Evolutionary conservation across 2,797 vertebrate genomes (phyloP).

Genomic region (Pelochelys cantorii): DNA sequence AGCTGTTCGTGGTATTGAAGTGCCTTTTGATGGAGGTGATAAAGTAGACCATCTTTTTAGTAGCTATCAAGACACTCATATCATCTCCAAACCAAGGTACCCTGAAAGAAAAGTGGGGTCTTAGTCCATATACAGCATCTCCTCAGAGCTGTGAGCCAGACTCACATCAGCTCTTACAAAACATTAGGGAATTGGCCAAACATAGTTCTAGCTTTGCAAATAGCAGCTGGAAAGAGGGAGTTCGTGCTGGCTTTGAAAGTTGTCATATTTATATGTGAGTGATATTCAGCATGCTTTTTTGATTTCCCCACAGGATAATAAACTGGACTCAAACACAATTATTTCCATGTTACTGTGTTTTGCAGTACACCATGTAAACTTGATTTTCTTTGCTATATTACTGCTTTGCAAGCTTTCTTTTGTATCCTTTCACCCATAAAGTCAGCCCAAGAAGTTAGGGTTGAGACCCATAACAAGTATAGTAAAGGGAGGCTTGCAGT

Average conservation of each 20-base stretch:
- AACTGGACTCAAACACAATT: background rate
- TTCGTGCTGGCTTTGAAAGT: constrained; percentile 41
- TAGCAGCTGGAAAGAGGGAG: constrained; percentile 62
- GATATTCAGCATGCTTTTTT: background rate
- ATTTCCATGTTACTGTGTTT: constrained; percentile 15
- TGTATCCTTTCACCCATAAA: background rate
- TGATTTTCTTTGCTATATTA: background rate
- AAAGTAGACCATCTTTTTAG: background rate
- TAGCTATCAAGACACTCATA: background rate
- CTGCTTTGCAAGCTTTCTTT: background rate
- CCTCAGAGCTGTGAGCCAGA: constrained; percentile 47
- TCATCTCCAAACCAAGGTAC: constrained; percentile 21
- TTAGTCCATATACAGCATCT: background rate
- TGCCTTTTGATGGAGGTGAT: background rate
- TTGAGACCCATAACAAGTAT: background rate
- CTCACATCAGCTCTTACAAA: constrained; percentile 62
- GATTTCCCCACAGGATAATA: background rate
- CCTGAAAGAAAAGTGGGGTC: constrained; percentile 1
- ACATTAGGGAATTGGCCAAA: constrained; percentile 60
- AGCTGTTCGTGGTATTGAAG: background rate
- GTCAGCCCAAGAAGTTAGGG: background rate
- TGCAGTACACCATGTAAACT: constrained; percentile 2
- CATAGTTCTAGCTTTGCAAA: background rate
- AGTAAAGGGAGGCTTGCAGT: background rate
- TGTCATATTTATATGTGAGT: background rate